phyloP scores from a whole-genome alignment of 2,888 invertebrate species.

The Tachina lurida region DNA sequence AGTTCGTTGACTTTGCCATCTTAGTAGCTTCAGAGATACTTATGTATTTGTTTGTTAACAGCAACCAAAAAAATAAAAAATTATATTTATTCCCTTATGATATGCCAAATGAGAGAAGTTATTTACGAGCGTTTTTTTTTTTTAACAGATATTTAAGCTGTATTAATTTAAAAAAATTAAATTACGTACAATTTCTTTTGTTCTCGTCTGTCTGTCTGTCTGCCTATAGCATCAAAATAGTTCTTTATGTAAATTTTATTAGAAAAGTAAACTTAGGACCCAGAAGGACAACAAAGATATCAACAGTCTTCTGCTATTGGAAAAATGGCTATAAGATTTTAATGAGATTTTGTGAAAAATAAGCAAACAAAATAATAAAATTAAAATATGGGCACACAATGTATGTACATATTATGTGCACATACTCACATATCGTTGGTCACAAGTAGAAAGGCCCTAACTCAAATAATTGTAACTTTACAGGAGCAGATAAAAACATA shows the following conservation, averaged over 20 bases:
- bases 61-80: background rate
- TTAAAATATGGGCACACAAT: background rate
- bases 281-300: background rate
- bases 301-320: background rate
- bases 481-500: too few relatives aligned
- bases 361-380: constrained; percentile 3
- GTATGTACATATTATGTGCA: too few relatives aligned
- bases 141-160: background rate
- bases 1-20: constrained; percentile 36
- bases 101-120: constrained; percentile 20
- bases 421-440: too few relatives aligned
- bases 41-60: constrained; percentile 10
- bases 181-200: background rate
- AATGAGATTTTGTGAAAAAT: constrained; percentile 2
- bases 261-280: background rate
- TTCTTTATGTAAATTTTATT: constrained; percentile 35
- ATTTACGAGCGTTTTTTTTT: constrained; percentile 28
- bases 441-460: too few relatives aligned
- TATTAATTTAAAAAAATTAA: constrained; percentile 16
- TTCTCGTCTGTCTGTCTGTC: background rate
- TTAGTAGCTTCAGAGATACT: background rate
- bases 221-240: background rate
- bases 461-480: too few relatives aligned
- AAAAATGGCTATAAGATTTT: background rate
- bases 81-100: constrained; percentile 5